These are phyloP conservation scores for Drosophila paramelanica DNA, from an alignment of 2,888 invertebrate species.

Conservation along the genomic window DNA sequence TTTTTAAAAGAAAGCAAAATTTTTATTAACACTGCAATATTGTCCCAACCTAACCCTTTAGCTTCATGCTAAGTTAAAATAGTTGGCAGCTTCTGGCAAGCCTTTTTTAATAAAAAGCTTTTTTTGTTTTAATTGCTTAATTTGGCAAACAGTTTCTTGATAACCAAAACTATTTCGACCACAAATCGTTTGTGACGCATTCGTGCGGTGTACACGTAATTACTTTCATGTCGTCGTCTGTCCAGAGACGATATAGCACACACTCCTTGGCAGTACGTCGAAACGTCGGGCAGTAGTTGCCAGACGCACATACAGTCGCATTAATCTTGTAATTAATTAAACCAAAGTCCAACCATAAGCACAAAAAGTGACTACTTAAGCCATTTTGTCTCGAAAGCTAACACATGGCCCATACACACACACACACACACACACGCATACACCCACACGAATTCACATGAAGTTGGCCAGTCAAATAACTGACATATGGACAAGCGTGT, in stretches of 20 bases:
- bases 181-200: conserved; percentile 50
- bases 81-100: not conserved
- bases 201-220: conserved; percentile 64
- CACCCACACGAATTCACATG: conserved; percentile 1
- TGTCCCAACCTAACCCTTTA: not conserved
- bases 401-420: conserved; percentile 65
- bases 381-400: conserved; percentile 76
- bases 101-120: not conserved
- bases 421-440: conserved; percentile 2
- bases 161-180: conserved; percentile 20
- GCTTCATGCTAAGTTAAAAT: not conserved
- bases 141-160: not conserved
- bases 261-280: conserved; percentile 39
- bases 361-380: conserved; percentile 82
- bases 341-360: conserved; percentile 80
- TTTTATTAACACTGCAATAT: no score
- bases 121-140: not conserved
- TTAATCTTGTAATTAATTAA: conserved; percentile 81
- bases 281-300: conserved; percentile 43
- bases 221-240: conserved; percentile 49
- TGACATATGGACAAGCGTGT: conserved; percentile 77
- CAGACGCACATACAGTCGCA: conserved; percentile 53
- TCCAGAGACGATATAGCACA: conserved; percentile 38
- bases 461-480: conserved; percentile 59
- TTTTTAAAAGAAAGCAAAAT: no score